Evolutionary conservation across 2,113 vertebrate genomes (phyloP).

Genomic region (Ceyx margarethae): DNA sequence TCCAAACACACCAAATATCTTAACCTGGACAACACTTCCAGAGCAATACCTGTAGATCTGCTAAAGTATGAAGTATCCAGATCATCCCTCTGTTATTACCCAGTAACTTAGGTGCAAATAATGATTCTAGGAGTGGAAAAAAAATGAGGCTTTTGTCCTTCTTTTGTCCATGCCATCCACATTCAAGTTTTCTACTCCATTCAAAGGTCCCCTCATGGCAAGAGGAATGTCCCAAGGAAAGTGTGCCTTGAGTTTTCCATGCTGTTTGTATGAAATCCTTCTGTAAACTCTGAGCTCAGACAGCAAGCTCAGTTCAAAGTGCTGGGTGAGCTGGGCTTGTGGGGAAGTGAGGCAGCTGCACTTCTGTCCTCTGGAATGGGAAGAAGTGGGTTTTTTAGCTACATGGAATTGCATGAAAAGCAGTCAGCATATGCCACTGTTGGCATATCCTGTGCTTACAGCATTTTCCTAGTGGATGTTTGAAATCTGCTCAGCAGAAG

Average conservation of each 20-base stretch:
- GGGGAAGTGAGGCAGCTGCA: not conserved
- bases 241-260: too few species aligned
- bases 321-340: not conserved
- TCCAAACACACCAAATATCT: not conserved
- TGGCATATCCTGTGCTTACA: not conserved
- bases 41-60: too few species aligned
- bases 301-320: not conserved
- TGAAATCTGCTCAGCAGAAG: not conserved
- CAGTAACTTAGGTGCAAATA: too few species aligned
- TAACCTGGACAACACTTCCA: too few species aligned
- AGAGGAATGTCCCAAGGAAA: too few species aligned
- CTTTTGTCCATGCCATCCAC: too few species aligned
- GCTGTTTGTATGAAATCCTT: not conserved
- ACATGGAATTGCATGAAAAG: not conserved
- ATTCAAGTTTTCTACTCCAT: too few species aligned
- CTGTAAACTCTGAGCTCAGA: not conserved
- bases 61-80: not conserved
- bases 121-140: too few species aligned
- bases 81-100: too few species aligned
- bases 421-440: not conserved
- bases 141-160: too few species aligned
- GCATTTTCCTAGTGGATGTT: not conserved
- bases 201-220: too few species aligned
- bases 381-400: not conserved
- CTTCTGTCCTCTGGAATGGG: not conserved